These are phyloP conservation scores for Onchidella celtica DNA, from an alignment of 2,888 invertebrate genomes.

Conservation along the genomic window DNA sequence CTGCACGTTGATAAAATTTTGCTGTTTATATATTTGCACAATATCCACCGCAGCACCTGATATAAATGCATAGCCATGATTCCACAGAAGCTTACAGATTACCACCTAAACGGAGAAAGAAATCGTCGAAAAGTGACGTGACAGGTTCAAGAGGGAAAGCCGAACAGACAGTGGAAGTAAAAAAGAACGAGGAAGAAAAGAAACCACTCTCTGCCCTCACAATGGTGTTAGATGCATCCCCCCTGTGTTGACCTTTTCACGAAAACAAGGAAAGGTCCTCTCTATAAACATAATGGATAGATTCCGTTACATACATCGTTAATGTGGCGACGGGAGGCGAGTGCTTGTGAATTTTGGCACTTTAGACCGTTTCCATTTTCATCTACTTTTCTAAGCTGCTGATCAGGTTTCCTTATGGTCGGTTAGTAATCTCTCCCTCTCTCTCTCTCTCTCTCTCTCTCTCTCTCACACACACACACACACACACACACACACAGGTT, in stretches of 20 bases:
- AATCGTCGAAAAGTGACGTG: background rate
- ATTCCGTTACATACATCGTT: slow-evolving; percentile 34
- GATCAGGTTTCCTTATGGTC: too few species aligned
- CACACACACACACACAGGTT: too few species aligned
- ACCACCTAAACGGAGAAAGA: too few species aligned
- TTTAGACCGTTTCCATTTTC: background rate
- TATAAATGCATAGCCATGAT: too few species aligned
- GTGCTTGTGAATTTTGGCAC: background rate
- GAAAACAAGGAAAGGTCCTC: slow-evolving; percentile 36
- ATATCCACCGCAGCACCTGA: too few species aligned
- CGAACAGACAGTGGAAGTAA: background rate
- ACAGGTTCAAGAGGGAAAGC: background rate
- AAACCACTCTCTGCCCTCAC: background rate
- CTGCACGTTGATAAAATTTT: too few species aligned
- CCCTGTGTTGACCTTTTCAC: slow-evolving; percentile 33
- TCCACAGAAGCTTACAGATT: too few species aligned
- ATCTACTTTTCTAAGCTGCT: background rate
- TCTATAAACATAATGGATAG: slow-evolving; percentile 45
- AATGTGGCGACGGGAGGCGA: slow-evolving; percentile 9
- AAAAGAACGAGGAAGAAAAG: background rate
- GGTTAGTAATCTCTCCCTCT: too few species aligned
- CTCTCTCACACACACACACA: too few species aligned
- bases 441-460: too few species aligned
- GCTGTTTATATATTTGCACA: too few species aligned
- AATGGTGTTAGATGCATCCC: slow-evolving; percentile 24